Evolutionary conservation across 2,113 vertebrate species (phyloP), one percentile per base, ranked within the genome.

Genomic region (Syrmaticus mikado): DNA sequence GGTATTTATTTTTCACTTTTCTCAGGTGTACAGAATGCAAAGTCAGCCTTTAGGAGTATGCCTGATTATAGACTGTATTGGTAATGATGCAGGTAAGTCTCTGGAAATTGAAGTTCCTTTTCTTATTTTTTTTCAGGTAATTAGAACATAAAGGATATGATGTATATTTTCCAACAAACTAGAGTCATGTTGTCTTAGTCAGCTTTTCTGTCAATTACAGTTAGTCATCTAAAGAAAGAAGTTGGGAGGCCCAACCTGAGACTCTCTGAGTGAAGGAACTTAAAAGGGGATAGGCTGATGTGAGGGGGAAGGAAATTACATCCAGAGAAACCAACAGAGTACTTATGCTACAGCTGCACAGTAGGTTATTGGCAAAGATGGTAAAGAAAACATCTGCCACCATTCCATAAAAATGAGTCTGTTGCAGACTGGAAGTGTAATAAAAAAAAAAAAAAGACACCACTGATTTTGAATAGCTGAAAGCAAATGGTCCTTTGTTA

Each of bases 11-110:
- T 67, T 93, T 95, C 57, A 27, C 2, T 7, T 95, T 95, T 67
- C 46, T 95, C 89, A 98, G 97, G 67, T 32, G 16, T 99, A 99
- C 92, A 98, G 90, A 77, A 98, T 99, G 92, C 97, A 91, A 96
- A 97, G 96, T 55, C 89, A 96, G 0, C 98, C 98, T 66, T 97
- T 98, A 65, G 99, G 99, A 91, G 75, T 98, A 85, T 99, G 99
- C 95, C 82, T 99, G 80, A 99, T 99, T 85, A 98, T 99, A 48
- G 99, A 99, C 95, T 99, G 99, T 28, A 97, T 99, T 60, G 99
- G 99, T 74, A 98, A 96, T 64, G 98, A 99, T 21, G 95, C 97
- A 97, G 98, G 99, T 99, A 93, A 97, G 98, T 94, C 24, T 85
- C 40, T 76, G 52, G 53, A 92, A 92, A 85, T 12, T 53, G 4